Evolutionary conservation across 1,140 invertebrate species (phyloP), one percentile per base, ranked within the genome.

Genomic region (Diabrotica virgifera): DNA sequence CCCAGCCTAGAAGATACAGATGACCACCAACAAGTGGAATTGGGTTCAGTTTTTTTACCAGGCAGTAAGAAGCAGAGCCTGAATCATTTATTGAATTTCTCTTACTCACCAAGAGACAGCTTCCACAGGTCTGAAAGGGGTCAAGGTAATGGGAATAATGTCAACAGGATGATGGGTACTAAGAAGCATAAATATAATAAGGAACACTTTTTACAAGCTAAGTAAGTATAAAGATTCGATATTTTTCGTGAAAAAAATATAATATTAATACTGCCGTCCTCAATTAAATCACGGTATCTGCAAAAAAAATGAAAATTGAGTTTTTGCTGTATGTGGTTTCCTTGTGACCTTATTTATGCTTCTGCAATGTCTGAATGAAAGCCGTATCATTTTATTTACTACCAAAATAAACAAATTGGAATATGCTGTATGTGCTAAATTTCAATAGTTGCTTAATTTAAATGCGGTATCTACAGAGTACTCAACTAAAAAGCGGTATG

Each of bases 191-290:
- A 89, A 75, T 95, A 94, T 79, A 95, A 92, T 80, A 95, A 95
- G 79, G 93, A 97, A 78, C 89, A 95, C 73, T 98, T 94, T 79
- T 81, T 98, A 40, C 93, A 96, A 82, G 94, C 94, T 40, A 96
- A 96, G 93, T 96, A 85, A 83, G 83, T 78, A 36, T 46, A 24
- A 24, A 4, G 24, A 24, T 24, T 24, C 4, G 24, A 24, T 56
- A 14, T 68, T 35, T 10, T 10, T 11, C 4, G 5, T 9, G 9
- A 6, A 58, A 10, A 10, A 37, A 36, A n/a, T n/a, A n/a, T n/a
- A n/a, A n/a, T n/a, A n/a, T n/a, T n/a, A n/a, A n/a, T n/a, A n/a
- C n/a, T n/a, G n/a, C n/a, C n/a, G n/a, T n/a, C n/a, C n/a, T n/a
- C n/a, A n/a, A n/a, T n/a, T n/a, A n/a, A n/a, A n/a, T n/a, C n/a